Percentiles rank a stretch among this genome's conserved stretches.
These are phyloP conservation scores for Neofelis nebulosa DNA, from an alignment of 2,113 vertebrate species.

Conservation along the genomic window DNA sequence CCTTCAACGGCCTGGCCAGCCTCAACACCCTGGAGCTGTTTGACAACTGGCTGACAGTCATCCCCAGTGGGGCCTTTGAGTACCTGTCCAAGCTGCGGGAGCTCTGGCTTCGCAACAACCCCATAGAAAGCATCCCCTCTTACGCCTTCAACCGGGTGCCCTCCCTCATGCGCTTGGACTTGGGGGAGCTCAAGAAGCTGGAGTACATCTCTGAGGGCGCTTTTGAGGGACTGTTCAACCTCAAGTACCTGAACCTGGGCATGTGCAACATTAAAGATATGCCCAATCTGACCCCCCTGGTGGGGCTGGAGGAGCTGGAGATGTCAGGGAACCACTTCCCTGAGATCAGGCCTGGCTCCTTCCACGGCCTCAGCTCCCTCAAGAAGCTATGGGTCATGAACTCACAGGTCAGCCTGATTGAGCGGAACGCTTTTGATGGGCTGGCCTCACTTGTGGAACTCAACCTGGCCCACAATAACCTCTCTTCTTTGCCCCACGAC, in stretches of 20 bases:
- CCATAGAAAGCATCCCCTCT: slow-evolving; percentile 98
- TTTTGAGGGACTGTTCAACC: slow-evolving; percentile 96
- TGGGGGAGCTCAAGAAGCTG: slow-evolving; percentile 96
- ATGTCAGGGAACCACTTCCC: slow-evolving; percentile 98
- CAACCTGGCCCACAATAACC: slow-evolving; percentile 99
- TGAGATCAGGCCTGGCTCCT: slow-evolving; percentile 93
- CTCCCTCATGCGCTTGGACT: slow-evolving; percentile 96
- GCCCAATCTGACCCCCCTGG: slow-evolving; percentile 93
- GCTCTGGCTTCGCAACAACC: slow-evolving; percentile 98
- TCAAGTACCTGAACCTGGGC: slow-evolving; percentile 98
- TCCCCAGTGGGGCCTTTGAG: slow-evolving; percentile 98
- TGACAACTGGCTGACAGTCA: slow-evolving; percentile 98
- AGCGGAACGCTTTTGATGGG: slow-evolving; percentile 98
- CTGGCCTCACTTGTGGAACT: slow-evolving; percentile 96
- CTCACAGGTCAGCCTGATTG: slow-evolving; percentile 94
- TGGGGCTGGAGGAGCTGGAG: slow-evolving; percentile 97
- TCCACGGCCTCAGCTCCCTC: slow-evolving; percentile 94
- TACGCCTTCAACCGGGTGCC: slow-evolving; percentile 99
- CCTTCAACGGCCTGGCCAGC: slow-evolving; percentile 97
- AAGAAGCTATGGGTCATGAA: slow-evolving; percentile 99
- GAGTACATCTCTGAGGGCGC: slow-evolving; percentile 98
- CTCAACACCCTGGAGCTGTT: slow-evolving; percentile 99
- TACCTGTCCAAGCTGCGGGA: slow-evolving; percentile 98
- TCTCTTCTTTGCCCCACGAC: slow-evolving; percentile 97
- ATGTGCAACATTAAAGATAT: slow-evolving; percentile 98